Conservation (phyloP, 1,140 invertebrate genomes). For the Trichogramma pretiosum region DNA sequence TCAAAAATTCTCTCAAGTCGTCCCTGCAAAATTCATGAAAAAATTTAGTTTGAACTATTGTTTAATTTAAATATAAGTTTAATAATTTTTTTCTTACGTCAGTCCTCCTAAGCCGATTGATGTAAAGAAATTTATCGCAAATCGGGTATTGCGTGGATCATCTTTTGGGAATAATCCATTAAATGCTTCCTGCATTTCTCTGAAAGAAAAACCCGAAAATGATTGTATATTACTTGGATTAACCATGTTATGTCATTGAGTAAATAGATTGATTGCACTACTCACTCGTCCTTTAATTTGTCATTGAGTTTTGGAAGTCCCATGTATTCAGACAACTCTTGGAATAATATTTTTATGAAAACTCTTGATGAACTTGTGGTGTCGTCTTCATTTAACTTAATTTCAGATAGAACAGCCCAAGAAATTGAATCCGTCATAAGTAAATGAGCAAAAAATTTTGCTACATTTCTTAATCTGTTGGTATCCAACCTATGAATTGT, state of each 20-base stretch:
- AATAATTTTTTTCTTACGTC: constrained; percentile 53
- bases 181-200: constrained; percentile 77
- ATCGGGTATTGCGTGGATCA: constrained; percentile 92
- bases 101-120: constrained; percentile 94
- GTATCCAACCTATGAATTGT: constrained; percentile 91
- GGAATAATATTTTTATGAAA: constrained; percentile 96
- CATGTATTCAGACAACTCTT: constrained; percentile 95
- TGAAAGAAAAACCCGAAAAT: constrained; percentile 37
- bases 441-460: constrained; percentile 95
- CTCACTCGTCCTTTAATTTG: constrained; percentile 77
- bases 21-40: constrained; percentile 48
- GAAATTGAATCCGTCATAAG: constrained; percentile 94
- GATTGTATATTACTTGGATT: not conserved
- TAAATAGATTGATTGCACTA: too few species aligned
- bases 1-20: constrained; percentile 84
- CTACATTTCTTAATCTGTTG: constrained; percentile 94
- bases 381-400: constrained; percentile 92
- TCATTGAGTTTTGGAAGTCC: constrained; percentile 85
- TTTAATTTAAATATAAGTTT: constrained; percentile 7
- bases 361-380: constrained; percentile 95
- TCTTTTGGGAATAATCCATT: constrained; percentile 91
- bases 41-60: constrained; percentile 7
- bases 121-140: constrained; percentile 99
- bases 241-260: too few species aligned
- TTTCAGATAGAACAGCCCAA: constrained; percentile 80